Base-by-base conservation (phyloP, 2,888 invertebrate genomes). In the Andrena fulva region DNA sequence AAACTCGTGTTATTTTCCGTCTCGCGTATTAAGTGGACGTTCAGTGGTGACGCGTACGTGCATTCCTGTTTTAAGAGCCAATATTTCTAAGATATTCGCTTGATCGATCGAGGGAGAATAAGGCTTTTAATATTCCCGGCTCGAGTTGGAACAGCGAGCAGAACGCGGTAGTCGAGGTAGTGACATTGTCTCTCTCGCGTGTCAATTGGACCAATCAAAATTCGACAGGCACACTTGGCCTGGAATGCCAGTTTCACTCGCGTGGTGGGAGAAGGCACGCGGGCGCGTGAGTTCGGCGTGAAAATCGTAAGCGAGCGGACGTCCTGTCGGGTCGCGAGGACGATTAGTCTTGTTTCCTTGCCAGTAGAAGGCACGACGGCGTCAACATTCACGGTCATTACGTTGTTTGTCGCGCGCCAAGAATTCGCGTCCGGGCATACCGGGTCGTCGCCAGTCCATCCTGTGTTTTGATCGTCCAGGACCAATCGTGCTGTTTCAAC, bases 361-460 rank as follows among this genome's bases (percentile, higher is more conserved):
- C 42, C 64, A 85, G 83, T 85, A 70, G 69, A 70, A 75, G 56
- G 56, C 86, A 83, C 87, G 85, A 78, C 60, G 59, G 68, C 27
- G 66, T 82, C 74, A 82, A 85, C 86, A 84, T 72, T 64, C 66
- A 27, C 69, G 80, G 75, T 85, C 83, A 85, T 85, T 84, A 85
- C 80, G 77, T 77, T 77, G 85, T 83, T 83, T 77, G 80, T 85
- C 79, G 85, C 83, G 74, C 74, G 78, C 73, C 75, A 86, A 81
- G 85, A 87, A 86, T 86, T 75, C 73, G 66, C 86, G 50, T 52
- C 31, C 66, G 24, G 63, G 67, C 83, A 85, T 80, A 69, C 79
- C 83, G 75, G 75, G 64, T 75, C 64, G 74, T 72, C 82, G 71
- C 81, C 72, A 60, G 80, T 85, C 74, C 73, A 48, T 71, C 70